Evolutionary conservation across 2,113 vertebrate genomes (phyloP).

Genomic region (Chaenocephalus aceratus): DNA sequence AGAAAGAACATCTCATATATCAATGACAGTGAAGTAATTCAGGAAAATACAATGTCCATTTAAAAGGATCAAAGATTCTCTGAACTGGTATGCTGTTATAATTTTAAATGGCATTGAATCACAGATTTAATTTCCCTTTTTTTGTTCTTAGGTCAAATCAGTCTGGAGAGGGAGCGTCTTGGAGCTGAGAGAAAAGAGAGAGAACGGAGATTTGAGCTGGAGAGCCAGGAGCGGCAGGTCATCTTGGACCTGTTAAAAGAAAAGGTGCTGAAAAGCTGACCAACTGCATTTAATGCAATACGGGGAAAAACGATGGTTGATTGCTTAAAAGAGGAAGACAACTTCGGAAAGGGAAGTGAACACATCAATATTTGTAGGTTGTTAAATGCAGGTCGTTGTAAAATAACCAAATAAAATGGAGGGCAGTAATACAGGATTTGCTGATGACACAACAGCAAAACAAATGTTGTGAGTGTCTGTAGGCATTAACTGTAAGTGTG

Average conservation of each 20-base stretch:
- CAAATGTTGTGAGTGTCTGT: background rate
- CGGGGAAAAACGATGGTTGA: background rate
- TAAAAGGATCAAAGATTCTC: background rate
- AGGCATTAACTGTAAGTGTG: background rate
- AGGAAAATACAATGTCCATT: background rate
- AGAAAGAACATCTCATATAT: background rate
- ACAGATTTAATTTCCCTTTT: background rate
- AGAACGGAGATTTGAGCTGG: slow-evolving; percentile 83
- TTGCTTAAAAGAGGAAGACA: slow-evolving; percentile 10
- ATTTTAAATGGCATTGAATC: background rate
- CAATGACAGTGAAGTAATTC: background rate
- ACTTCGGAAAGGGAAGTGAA: slow-evolving; percentile 23
- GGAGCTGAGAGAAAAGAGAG: slow-evolving; percentile 83
- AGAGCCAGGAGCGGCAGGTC: slow-evolving; percentile 87
- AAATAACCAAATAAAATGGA: background rate
- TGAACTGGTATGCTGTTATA: background rate
- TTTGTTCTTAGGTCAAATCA: slow-evolving; percentile 74
- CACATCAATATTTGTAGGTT: background rate
- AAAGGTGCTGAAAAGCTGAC: slow-evolving; percentile 83
- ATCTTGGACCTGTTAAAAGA: slow-evolving; percentile 85
- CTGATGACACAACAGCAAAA: background rate
- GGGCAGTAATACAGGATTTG: background rate
- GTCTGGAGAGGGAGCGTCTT: slow-evolving; percentile 83
- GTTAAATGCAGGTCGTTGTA: background rate
- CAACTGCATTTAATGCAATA: slow-evolving; percentile 1